Evolutionary conservation across 2,888 invertebrate genomes (phyloP).

Genomic region (Apodemia duryi): DNA sequence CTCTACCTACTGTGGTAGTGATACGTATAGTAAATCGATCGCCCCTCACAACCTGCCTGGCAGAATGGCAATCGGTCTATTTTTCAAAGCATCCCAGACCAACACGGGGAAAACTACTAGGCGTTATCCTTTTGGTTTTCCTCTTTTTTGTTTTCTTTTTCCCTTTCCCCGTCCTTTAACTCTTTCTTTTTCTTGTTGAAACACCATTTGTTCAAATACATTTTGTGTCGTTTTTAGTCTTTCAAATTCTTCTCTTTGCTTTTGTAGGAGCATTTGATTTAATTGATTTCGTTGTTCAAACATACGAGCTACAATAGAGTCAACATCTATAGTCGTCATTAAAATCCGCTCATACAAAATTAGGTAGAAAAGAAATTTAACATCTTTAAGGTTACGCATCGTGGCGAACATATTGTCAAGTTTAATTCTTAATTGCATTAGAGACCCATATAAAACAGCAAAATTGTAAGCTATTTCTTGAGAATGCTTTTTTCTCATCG

Average conservation of each 20-base stretch:
- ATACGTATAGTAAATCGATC: no score
- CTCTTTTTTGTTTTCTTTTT: no score
- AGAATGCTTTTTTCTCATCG: conserved; percentile 28
- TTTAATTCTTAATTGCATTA: conserved; percentile 37
- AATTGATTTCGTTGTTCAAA: conserved; percentile 28
- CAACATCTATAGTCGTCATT: conserved; percentile 37
- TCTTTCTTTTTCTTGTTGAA: neutral
- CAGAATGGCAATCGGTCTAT: no score
- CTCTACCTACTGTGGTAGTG: no score
- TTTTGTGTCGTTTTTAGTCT: neutral
- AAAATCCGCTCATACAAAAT: conserved; percentile 43
- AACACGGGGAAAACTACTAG: no score
- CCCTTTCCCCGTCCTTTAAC: no score
- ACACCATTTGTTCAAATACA: neutral
- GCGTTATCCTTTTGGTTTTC: no score
- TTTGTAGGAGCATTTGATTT: conserved; percentile 4
- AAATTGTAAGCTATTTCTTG: conserved; percentile 31
- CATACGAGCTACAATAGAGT: conserved; percentile 34
- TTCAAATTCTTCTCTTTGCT: conserved; percentile 6
- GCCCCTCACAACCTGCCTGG: no score
- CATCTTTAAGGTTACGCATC: conserved; percentile 22
- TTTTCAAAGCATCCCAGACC: no score
- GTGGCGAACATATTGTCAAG: conserved; percentile 36
- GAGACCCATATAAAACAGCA: conserved; percentile 37
- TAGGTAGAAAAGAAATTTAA: conserved; percentile 41